Evolutionary conservation across 2,797 vertebrate genomes (phyloP), one percentile per base, ranked within the genome.

Genomic region (Ctenochaetus hawaiiensis): DNA sequence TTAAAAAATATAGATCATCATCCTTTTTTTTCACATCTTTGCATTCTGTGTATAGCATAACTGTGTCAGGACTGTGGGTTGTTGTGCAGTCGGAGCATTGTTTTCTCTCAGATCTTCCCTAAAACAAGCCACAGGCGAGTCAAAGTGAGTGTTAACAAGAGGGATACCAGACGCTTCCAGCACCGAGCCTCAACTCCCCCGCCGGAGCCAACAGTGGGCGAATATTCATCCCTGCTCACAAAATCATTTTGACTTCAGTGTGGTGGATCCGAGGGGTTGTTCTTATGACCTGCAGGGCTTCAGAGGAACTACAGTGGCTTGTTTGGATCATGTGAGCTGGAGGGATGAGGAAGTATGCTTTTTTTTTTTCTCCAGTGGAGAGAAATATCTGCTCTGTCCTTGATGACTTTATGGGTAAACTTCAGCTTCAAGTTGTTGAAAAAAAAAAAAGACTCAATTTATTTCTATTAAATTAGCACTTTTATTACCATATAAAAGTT

Each of bases 181-280:
- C 75, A 10, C 62, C 39, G 56, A 80, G 80, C 83, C 78, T 61
- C 78, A 37, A 56, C 69, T 77, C 43, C 53, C 80, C 82, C 51
- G 78, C 83, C 53, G 73, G 80, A 87, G 82, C 81, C 82, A 60
- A 18, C 80, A 87, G 88, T 90, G 87, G 91, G 83, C 83, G 75
- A 87, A 89, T 84, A 72, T 83, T 90, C 91, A 91, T 76, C 80
- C 77, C 72, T 44, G 77, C 75, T 73, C 81, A 66, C 45, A 51
- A 89, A 90, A 91, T 93, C 83, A 75, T 88, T 87, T 73, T 92
- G 92, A 93, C 92, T 91, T 65, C 67, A 77, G 86, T 56, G 82
- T 43, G 74, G 73, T 76, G 5, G 79, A 80, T 88, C 83, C 71
- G 51, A 90, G 77, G 80, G 87, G 74, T 78, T 77, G 82, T 81